Evolutionary conservation across 92 coral and sea anemone genomes (phyloP).

Genomic region (Zoanthus gigantus): DNA sequence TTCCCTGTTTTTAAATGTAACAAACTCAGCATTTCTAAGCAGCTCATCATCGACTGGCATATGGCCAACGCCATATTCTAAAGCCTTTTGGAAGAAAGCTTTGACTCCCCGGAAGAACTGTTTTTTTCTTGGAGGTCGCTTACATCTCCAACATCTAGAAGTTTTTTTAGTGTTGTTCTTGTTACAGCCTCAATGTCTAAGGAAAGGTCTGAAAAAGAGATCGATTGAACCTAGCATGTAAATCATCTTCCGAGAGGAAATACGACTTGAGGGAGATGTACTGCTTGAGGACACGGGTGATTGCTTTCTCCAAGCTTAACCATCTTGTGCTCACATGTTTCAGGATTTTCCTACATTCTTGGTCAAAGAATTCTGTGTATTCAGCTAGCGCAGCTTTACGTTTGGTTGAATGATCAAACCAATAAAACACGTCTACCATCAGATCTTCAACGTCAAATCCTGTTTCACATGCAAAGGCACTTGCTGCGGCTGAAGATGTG

Average conservation of each 20-base stretch:
- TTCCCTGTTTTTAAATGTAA: neutral
- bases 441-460: slow-evolving; percentile 33
- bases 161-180: neutral
- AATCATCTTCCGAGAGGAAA: neutral
- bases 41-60: too few species aligned
- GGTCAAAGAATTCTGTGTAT: slow-evolving; percentile 70
- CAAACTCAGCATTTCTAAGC: neutral
- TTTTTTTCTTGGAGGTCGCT: too few species aligned
- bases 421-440: slow-evolving; percentile 39
- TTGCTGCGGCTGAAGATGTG: slow-evolving; percentile 59
- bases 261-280: neutral
- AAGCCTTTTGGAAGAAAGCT: too few species aligned
- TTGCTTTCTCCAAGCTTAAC: slow-evolving; percentile 64
- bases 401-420: slow-evolving; percentile 48
- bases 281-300: neutral
- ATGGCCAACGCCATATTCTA: too few species aligned
- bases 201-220: too few species aligned
- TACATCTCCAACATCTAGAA: too few species aligned
- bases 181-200: neutral
- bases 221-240: neutral
- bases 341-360: slow-evolving; percentile 65
- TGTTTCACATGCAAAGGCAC: neutral
- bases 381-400: slow-evolving; percentile 64
- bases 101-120: too few species aligned
- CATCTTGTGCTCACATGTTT: slow-evolving; percentile 71